phyloP scores from a whole-genome alignment of 1,140 invertebrate genomes.

The Tetramorium simillimum region DNA sequence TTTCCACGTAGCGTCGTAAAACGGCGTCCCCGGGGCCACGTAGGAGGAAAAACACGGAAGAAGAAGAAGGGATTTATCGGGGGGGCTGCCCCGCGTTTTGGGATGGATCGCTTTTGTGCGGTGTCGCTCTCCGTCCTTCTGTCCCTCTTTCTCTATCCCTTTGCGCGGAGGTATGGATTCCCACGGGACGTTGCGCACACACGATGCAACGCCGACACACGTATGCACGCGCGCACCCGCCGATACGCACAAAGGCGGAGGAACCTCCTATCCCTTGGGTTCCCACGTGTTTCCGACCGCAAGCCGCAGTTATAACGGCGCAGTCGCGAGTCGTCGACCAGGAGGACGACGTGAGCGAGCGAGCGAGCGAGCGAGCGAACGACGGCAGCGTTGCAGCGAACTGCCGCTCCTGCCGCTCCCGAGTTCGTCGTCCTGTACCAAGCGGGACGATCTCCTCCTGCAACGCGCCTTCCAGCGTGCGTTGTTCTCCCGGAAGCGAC shows the following conservation, averaged over 20 bases:
- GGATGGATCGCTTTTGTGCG: constrained; percentile 71
- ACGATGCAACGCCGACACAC: constrained; percentile 57
- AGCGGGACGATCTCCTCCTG: constrained; percentile 33
- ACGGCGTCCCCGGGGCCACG: constrained; percentile 35
- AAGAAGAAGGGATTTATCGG: constrained; percentile 74
- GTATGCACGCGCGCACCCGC: constrained; percentile 35
- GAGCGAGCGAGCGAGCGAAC: neutral
- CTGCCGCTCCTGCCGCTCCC: constrained; percentile 22
- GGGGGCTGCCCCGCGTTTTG: constrained; percentile 55
- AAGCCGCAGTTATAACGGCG: constrained; percentile 78
- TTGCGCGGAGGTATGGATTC: constrained; percentile 74
- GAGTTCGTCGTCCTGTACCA: constrained; percentile 68
- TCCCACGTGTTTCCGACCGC: constrained; percentile 81
- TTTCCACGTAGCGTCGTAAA: constrained; percentile 61
- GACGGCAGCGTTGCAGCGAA: constrained; percentile 41
- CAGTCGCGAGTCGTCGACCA: constrained; percentile 74
- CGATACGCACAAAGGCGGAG: constrained; percentile 60
- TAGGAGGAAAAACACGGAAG: constrained; percentile 71
- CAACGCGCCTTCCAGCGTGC: constrained; percentile 44
- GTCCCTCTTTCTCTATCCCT: constrained; percentile 10
- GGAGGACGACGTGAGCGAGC: constrained; percentile 61
- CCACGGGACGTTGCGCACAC: constrained; percentile 76
- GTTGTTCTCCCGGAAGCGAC: constrained; percentile 47
- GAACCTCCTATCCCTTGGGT: constrained; percentile 74
- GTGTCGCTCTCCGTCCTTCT: constrained; percentile 53